phyloP scores from a whole-genome alignment of 1,140 invertebrate genomes.

The Centruroides vittatus region DNA sequence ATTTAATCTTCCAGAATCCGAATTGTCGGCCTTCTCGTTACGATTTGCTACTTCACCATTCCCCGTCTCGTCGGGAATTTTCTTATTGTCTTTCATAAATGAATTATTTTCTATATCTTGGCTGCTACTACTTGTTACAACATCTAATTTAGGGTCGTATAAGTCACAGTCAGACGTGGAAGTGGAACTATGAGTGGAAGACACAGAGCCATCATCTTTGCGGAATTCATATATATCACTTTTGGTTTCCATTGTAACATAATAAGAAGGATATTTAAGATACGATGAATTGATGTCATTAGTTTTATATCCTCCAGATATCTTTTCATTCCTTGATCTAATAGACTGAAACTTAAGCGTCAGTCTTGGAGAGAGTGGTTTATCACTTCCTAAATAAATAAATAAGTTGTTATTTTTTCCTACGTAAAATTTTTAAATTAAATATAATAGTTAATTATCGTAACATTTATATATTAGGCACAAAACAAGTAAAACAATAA shows the following conservation, averaged over 20 bases:
- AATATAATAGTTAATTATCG: no score
- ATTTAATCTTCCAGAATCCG: constrained; percentile 10
- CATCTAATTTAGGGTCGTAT: constrained; percentile 20
- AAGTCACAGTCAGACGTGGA: constrained; percentile 1
- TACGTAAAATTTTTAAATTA: no score
- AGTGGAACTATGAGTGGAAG: constrained; percentile 4
- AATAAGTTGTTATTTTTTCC: background rate
- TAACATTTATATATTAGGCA: no score
- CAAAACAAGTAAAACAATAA: no score
- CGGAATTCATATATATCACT: constrained; percentile 12
- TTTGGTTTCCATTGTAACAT: constrained; percentile 18
- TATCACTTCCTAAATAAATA: constrained; percentile 21
- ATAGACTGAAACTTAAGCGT: constrained; percentile 42
- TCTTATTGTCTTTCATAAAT: constrained; percentile 4
- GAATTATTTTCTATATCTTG: constrained; percentile 1
- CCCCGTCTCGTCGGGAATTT: constrained; percentile 31
- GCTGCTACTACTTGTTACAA: constrained; percentile 12
- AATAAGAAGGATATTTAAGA: constrained; percentile 17
- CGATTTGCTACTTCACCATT: constrained; percentile 33
- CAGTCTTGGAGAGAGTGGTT: constrained; percentile 39
- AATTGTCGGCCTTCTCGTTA: constrained; percentile 15
- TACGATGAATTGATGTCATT: constrained; percentile 14
- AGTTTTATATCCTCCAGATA: constrained; percentile 2
- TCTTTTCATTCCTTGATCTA: constrained; percentile 27
- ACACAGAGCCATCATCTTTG: constrained; percentile 16